A percentile compares a stretch with the other conserved stretches of the same genome.
Evolutionary conservation across 2,888 invertebrate species (phyloP).

Genomic region (Eristalis intricaria): DNA sequence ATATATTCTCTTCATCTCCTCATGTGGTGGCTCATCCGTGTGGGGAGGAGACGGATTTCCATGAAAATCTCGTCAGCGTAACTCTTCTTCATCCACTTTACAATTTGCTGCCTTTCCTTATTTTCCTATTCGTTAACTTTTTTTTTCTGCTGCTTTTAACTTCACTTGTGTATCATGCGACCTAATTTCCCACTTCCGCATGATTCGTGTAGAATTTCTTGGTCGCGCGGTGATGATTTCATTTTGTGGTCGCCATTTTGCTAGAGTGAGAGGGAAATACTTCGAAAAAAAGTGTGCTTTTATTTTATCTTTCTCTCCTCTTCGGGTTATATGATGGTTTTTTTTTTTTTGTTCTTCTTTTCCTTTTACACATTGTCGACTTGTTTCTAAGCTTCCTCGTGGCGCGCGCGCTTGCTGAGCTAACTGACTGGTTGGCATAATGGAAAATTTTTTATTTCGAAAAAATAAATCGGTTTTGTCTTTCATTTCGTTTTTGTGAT

Average conservation of each 20-base stretch:
- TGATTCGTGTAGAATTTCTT: constrained; percentile 70
- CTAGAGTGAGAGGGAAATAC: constrained; percentile 46
- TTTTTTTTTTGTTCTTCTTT: constrained; percentile 20
- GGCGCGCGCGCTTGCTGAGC: constrained; percentile 46
- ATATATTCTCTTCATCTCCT: not conserved
- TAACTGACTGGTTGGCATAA: constrained; percentile 1
- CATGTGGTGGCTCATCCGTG: not conserved
- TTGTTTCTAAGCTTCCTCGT: constrained; percentile 56
- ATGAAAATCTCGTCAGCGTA: constrained; percentile 20
- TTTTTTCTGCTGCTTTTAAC: not conserved
- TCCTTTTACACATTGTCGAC: constrained; percentile 18
- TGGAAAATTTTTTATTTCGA: constrained; percentile 48
- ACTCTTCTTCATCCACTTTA: not conserved
- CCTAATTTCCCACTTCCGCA: constrained; percentile 75
- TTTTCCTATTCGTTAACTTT: constrained; percentile 47
- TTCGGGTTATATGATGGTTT: constrained; percentile 10
- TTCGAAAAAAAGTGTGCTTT: constrained; percentile 45
- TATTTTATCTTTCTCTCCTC: constrained; percentile 34
- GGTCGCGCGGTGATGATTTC: constrained; percentile 61
- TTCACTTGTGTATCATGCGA: constrained; percentile 72
- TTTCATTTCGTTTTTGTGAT: constrained; percentile 28
- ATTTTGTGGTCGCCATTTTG: constrained; percentile 72
- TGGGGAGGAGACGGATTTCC: constrained; percentile 3
- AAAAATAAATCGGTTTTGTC: not conserved
- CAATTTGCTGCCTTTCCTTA: constrained; percentile 5